Percentiles rank a stretch among this genome's conserved stretches.
These are phyloP conservation scores for Nomia melanderi DNA, from an alignment of 1,140 invertebrate genomes.

Conservation along the genomic window DNA sequence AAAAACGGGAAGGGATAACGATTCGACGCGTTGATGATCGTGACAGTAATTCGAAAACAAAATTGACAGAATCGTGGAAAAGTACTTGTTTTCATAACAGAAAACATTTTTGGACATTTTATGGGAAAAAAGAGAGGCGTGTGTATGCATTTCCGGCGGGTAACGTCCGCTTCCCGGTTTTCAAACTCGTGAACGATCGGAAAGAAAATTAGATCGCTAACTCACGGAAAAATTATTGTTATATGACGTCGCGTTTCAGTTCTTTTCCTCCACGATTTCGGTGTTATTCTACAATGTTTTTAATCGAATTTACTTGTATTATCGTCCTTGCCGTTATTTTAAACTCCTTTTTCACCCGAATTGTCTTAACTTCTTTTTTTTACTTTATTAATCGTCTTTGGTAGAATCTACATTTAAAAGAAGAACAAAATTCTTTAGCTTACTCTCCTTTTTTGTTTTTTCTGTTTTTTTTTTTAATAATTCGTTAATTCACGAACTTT, in stretches of 20 bases:
- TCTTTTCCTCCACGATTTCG: slow-evolving; percentile 25
- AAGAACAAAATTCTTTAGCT: slow-evolving; percentile 35
- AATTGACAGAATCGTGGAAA: background rate
- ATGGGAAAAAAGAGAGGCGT: too few relatives aligned
- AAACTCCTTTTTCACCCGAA: slow-evolving; percentile 24
- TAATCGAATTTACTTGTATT: slow-evolving; percentile 29
- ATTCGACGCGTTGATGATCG: slow-evolving; percentile 9
- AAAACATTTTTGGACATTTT: too few relatives aligned
- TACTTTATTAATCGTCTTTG: slow-evolving; percentile 25
- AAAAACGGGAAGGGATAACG: slow-evolving; percentile 18
- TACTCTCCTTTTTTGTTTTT: background rate
- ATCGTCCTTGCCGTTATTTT: slow-evolving; percentile 3
- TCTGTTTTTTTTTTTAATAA: slow-evolving; percentile 33
- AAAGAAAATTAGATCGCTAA: background rate
- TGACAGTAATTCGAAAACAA: background rate
- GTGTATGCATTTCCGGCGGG: too few relatives aligned
- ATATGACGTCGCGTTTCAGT: slow-evolving; percentile 41
- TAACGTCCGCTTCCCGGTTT: slow-evolving; percentile 32
- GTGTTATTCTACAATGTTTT: slow-evolving; percentile 30
- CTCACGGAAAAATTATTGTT: slow-evolving; percentile 28
- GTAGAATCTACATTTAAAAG: slow-evolving; percentile 32
- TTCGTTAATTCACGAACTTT: slow-evolving; percentile 29
- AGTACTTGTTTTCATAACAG: too few relatives aligned
- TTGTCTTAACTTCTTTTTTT: slow-evolving; percentile 46
- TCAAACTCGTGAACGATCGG: slow-evolving; percentile 15